Base-by-base conservation (phyloP, 2,888 invertebrate species). In the Hanleya hanleyi region DNA sequence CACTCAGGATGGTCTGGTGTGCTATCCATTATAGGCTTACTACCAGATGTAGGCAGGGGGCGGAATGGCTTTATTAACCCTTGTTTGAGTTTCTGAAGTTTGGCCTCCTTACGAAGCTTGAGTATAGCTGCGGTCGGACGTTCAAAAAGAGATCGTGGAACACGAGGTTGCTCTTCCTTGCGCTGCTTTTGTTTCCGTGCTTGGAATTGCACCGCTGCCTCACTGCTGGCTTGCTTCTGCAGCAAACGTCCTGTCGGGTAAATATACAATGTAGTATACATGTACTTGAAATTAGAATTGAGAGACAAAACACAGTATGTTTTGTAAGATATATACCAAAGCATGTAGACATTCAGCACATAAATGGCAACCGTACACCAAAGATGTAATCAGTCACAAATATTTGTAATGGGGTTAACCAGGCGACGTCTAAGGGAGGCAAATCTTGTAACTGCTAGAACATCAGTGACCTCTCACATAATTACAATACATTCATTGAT, bases 91-190 rank as follows among this genome's bases (percentile, higher is more conserved):
- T 95, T 95, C 84, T 95, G 95, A 76, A 95, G 88, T 88, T 95
- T 95, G 76, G 95, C 91, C 84, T 96, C 96, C 7, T 95, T 93
- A 9, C 95, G 92, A 91, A 96, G 93, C 86, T 95, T 95, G 22
- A 94, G 92, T 50, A 95, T 87, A 5, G 95, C 94, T 0, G 95
- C 94, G 0, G 95, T 93, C 0, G 95, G 94, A 12, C 95, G 92
- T 90, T 96, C 96, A 89, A 96, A 96, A 26, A 96, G 91, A 1
- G 95, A 96, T 77, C 95, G 93, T 26, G 96, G 96, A 37, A 95
- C 95, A 85, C 93, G 93, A 62, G 94, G 93, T 62, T 94, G 93
- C 79, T 95, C 95, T 81, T 95, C 96, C 82, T 95, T 94, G 0
- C 94, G 91, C 77, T 89, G 87, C 73, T 91, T 91, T 75, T 89